Evolutionary conservation across 2,113 vertebrate species (phyloP), one percentile per base, ranked within the genome.

Genomic region (Typhlomys cinereus): DNA sequence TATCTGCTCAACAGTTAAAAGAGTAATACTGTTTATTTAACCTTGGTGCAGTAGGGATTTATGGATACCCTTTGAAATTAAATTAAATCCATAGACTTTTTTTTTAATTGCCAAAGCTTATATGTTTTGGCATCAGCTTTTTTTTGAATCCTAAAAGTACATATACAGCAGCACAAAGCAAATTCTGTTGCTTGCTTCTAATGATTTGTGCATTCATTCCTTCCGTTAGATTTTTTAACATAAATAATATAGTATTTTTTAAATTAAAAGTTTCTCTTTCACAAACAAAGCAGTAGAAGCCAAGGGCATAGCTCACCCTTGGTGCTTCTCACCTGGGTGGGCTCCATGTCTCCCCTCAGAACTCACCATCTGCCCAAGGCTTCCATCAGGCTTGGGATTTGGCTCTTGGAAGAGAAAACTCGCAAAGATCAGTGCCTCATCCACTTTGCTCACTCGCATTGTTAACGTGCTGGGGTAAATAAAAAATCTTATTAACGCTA

Each of bases 1-100:
- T 82, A 92, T 86, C 66, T 96, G n/a, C 41, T 71, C 85, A 78
- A 39, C 96, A n/a, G 69, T 95, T n/a, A n/a, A 66, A 76, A 76
- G 66, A 76, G 34, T 48, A 76, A 76, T 54, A 50, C 21, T 71
- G 2, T 89, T 84, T 81, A 36, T 50, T 94, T 95, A 36, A 61
- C 79, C 17, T 92, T 67, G 29, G 23, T 97, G 70, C 54, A 66
- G 4, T 36, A 71, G 54, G 31, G 50, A 57, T 92, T 88, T 85
- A 9, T 54, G 39, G 12, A 52, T 0, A 87, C 23, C 23, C 44
- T 67, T 67, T 76, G 31, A 91, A 91, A 86, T 89, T 80, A 87
- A 90, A 67, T 25, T 64, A 27, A n/a, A n/a, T n/a, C n/a, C n/a
- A n/a, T 2, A 84, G 76, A 61, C 12, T 34, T 88, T 95, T 34